phyloP scores from a whole-genome alignment of 1,140 invertebrate species.

The Caerostris darwini region DNA sequence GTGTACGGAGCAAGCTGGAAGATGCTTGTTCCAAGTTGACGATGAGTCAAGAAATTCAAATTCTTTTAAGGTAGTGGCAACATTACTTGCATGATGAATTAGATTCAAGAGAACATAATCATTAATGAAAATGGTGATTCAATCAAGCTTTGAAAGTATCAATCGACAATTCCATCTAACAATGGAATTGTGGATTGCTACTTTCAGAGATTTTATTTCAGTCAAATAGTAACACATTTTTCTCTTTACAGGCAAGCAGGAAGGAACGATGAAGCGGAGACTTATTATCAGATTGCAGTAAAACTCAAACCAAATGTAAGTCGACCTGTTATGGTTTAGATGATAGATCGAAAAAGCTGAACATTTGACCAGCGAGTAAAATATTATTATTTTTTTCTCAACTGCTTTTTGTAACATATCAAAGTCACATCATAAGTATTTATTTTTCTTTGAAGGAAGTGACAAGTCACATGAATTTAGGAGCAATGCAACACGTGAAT shows the following conservation, averaged over 20 bases:
- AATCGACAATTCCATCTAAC: too few relatives aligned
- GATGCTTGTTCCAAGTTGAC: too few relatives aligned
- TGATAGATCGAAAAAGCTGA: too few relatives aligned
- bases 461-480: constrained; percentile 94
- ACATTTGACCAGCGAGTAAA: too few relatives aligned
- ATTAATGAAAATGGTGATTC: too few relatives aligned
- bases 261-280: constrained; percentile 89
- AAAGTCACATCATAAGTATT: not conserved
- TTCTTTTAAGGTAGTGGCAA: too few relatives aligned
- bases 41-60: too few relatives aligned
- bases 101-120: too few relatives aligned
- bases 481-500: constrained; percentile 95
- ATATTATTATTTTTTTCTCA: not conserved
- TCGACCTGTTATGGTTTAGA: constrained; percentile 9
- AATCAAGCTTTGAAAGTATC: too few relatives aligned
- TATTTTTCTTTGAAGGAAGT: constrained; percentile 86
- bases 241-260: constrained; percentile 86
- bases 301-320: constrained; percentile 87
- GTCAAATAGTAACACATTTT: constrained; percentile 15
- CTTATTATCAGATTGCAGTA: constrained; percentile 90
- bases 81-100: too few relatives aligned
- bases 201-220: not conserved
- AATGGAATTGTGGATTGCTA: not conserved
- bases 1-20: too few relatives aligned
- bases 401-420: not conserved